Evolutionary conservation across 2,888 invertebrate species (phyloP), one percentile per base, ranked within the genome.

Genomic region (Megastigmus dorsalis): DNA sequence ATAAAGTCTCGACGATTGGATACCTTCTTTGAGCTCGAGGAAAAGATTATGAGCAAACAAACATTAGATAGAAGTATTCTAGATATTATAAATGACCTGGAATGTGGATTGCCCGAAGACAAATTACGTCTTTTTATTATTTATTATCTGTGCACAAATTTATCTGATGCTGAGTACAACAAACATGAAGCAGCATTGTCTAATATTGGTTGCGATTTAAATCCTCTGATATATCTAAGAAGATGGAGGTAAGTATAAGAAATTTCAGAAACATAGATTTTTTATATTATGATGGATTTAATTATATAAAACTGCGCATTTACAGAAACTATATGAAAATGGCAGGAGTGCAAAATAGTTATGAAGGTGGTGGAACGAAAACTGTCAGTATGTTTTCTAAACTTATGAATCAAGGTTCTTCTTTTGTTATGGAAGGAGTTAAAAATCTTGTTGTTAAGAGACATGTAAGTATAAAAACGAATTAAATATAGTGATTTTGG

Each of bases 391-490:
- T 99, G 99, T 98, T 99, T 89, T 97, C 97, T 7, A 99, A 99
- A 89, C 91, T 99, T 68, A 95, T 99, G 83, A 95, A 95, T 7
- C 97, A 98, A 86, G 98, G 98, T 23, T 99, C 98, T 0, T 96
- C 97, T 38, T 98, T 99, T 88, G 98, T 99, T 0, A 99, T 99
- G 98, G 99, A 99, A 89, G 99, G 98, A 41, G 98, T 99, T 0
- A 97, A 98, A 89, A 99, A 99, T 90, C 92, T 99, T 82, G 99
- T 99, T 18, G 96, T 99, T 7, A 99, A 99, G 89, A 94, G 96
- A 90, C 98, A 99, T 89, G 96, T 96, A 88, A 92, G 93, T 91
- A 48, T 52, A 15, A 41, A 26, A 20, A 41, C 3, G 15, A 18
- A 45, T 63, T 52, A 36, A 48, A 48, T 20, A 36, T 20, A 55